Conservation (phyloP, 2,113 vertebrate species). For the Nycticebus coucang region DNA sequence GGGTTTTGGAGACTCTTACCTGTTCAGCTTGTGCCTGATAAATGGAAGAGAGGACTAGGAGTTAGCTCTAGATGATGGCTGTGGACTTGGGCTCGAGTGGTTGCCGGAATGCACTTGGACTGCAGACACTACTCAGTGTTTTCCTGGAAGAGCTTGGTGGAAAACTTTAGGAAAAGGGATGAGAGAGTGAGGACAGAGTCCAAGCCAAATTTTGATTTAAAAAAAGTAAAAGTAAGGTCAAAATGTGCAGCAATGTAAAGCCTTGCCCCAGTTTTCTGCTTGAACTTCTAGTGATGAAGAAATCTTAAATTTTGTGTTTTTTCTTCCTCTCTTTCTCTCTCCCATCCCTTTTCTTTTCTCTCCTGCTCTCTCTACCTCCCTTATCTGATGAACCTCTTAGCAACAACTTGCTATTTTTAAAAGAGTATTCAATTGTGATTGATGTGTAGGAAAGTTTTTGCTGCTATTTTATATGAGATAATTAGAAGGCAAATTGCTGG, state of each 20-base stretch:
- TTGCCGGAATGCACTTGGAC: background rate
- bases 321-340: background rate
- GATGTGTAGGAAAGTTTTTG: constrained; percentile 58
- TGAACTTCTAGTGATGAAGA: constrained; percentile 15
- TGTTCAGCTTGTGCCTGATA: background rate
- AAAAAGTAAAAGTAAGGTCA: background rate
- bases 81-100: background rate
- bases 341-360: background rate
- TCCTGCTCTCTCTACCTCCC: background rate
- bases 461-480: constrained; percentile 35
- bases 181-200: background rate
- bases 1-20: background rate
- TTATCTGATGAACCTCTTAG: background rate
- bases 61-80: background rate
- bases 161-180: background rate
- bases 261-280: background rate
- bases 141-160: background rate
- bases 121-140: background rate
- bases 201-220: background rate
- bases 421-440: background rate
- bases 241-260: background rate
- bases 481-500: constrained; percentile 24
- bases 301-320: background rate
- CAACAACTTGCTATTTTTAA: constrained; percentile 45
- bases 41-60: background rate